These are phyloP conservation scores for Macrobrachium rosenbergii DNA, from an alignment of 1,140 invertebrate genomes.

Conservation along the genomic window DNA sequence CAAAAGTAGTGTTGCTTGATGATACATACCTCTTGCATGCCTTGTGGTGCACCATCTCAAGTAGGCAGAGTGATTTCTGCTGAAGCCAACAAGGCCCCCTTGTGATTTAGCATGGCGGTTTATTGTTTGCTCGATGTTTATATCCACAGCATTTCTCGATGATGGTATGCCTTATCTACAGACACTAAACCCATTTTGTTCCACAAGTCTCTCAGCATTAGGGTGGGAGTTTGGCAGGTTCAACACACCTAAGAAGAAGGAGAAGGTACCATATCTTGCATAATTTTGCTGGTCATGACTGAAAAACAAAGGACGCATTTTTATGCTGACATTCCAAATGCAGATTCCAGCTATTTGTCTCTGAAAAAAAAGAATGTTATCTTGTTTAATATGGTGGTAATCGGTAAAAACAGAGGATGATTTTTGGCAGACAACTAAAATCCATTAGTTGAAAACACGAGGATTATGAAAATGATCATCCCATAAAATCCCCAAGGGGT, in stretches of 20 bases:
- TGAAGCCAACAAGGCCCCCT: constrained; percentile 22
- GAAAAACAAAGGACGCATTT: constrained; percentile 23
- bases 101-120: constrained; percentile 26
- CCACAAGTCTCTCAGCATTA: background rate
- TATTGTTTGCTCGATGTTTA: constrained; percentile 25
- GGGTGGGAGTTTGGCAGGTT: constrained; percentile 8
- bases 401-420: no score
- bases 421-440: no score
- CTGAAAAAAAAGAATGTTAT: no score
- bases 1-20: background rate
- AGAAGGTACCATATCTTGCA: constrained; percentile 18
- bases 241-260: constrained; percentile 18
- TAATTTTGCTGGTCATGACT: constrained; percentile 30
- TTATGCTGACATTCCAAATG: constrained; percentile 18
- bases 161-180: constrained; percentile 13
- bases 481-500: no score
- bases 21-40: constrained; percentile 26
- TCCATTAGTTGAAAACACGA: no score
- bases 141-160: constrained; percentile 37
- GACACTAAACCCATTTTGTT: constrained; percentile 27
- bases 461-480: no score
- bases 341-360: background rate
- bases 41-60: constrained; percentile 29
- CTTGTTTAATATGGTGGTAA: no score
- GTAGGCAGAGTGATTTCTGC: constrained; percentile 34